Conservation (phyloP, 2,888 invertebrate genomes). For the Caradrina kadenii region DNA sequence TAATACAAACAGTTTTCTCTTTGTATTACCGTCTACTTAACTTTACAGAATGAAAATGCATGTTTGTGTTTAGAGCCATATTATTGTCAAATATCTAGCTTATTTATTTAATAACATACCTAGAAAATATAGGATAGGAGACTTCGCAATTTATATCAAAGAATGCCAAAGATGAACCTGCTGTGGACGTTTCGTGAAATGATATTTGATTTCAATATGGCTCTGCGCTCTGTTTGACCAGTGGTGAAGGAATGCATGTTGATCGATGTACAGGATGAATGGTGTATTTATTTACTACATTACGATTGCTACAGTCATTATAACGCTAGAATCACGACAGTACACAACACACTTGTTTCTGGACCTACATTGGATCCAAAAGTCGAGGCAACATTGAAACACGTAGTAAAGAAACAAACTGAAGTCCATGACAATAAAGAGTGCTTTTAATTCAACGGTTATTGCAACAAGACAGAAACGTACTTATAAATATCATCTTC, state of each 20-base stretch:
- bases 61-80: constrained; percentile 62
- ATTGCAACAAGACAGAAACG: constrained; percentile 25
- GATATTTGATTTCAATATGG: constrained; percentile 55
- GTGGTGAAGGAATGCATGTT: constrained; percentile 63
- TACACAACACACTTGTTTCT: constrained; percentile 43
- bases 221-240: constrained; percentile 51
- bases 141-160: background rate
- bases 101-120: background rate
- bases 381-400: constrained; percentile 32
- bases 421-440: constrained; percentile 23
- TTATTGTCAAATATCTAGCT: constrained; percentile 45
- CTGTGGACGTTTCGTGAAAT: background rate
- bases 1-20: constrained; percentile 46
- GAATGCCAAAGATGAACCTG: background rate
- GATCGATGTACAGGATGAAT: constrained; percentile 59
- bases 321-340: constrained; percentile 59
- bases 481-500: background rate
- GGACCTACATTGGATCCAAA: constrained; percentile 11
- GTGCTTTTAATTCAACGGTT: constrained; percentile 36
- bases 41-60: constrained; percentile 55
- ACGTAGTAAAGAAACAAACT: constrained; percentile 28
- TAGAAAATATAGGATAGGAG: background rate
- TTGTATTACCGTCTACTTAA: constrained; percentile 34
- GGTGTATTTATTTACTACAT: constrained; percentile 54
- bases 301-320: constrained; percentile 41